Evolutionary conservation across 2,888 invertebrate genomes (phyloP).

Genomic region (Lymantria monacha): DNA sequence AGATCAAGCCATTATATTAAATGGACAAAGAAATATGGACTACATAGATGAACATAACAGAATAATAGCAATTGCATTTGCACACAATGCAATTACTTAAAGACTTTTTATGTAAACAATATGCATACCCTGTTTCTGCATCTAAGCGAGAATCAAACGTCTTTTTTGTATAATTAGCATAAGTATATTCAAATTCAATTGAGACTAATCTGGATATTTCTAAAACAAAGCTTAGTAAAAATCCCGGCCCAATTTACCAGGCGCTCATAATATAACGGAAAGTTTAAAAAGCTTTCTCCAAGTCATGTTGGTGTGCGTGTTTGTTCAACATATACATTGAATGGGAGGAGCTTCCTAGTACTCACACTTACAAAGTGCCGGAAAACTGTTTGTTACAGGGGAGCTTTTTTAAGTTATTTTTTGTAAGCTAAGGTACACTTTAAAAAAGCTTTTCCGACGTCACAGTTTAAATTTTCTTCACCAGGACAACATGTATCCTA

Average conservation of each 20-base stretch:
- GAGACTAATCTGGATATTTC: neutral
- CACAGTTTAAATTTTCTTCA: constrained; percentile 76
- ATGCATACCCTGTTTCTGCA: too few species aligned
- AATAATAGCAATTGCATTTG: too few species aligned
- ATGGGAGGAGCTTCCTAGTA: constrained; percentile 38
- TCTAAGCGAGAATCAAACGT: too few species aligned
- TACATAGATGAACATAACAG: too few species aligned
- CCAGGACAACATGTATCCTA: constrained; percentile 53
- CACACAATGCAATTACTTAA: too few species aligned
- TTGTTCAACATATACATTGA: constrained; percentile 17
- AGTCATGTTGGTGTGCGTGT: constrained; percentile 21
- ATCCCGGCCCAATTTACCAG: constrained; percentile 52
- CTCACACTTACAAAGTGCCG: constrained; percentile 24
- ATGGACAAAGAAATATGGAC: too few species aligned
- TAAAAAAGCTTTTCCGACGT: constrained; percentile 75
- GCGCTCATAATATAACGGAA: constrained; percentile 35
- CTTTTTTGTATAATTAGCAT: too few species aligned
- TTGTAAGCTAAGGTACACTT: constrained; percentile 43
- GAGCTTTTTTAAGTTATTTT: constrained; percentile 57
- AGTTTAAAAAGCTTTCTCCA: constrained; percentile 19
- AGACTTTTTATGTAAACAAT: too few species aligned
- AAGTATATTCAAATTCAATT: neutral
- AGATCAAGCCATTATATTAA: too few species aligned
- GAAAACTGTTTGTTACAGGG: constrained; percentile 15
- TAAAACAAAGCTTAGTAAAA: constrained; percentile 51